Conservation (phyloP, 2,113 vertebrate species). For the Tichodroma muraria region DNA sequence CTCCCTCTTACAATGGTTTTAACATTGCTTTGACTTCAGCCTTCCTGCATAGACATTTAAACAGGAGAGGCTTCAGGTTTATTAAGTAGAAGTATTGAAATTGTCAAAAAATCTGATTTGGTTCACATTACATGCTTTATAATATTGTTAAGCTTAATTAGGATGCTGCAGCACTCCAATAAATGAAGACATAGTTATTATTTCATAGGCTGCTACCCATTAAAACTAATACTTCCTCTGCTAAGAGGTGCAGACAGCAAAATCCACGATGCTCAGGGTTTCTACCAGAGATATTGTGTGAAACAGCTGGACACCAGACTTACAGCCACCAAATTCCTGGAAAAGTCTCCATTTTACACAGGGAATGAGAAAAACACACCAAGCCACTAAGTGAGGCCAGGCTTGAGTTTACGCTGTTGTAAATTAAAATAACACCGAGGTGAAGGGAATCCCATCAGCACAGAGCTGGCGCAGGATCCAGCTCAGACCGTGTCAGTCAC, state of each 20-base stretch:
- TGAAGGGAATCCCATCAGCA: not conserved
- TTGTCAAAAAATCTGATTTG: constrained; percentile 20
- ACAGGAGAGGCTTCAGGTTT: not conserved
- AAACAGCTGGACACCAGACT: constrained; percentile 11
- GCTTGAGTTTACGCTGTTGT: not conserved
- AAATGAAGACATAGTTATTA: constrained; percentile 35
- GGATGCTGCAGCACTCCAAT: not conserved
- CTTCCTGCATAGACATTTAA: constrained; percentile 9
- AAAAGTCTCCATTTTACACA: not conserved
- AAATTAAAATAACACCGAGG: not conserved
- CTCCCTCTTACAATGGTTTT: not conserved
- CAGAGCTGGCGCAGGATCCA: not conserved
- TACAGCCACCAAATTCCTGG: not conserved
- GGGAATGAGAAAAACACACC: not conserved
- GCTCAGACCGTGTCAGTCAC: not conserved
- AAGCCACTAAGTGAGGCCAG: not conserved
- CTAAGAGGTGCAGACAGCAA: constrained; percentile 5
- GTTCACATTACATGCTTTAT: not conserved
- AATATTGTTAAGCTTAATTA: constrained; percentile 30
- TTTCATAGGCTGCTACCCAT: not conserved
- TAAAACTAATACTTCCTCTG: constrained; percentile 39
- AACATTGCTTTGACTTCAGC: constrained; percentile 6
- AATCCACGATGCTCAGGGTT: not conserved
- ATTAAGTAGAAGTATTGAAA: not conserved
- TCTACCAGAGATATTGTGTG: not conserved